Evolutionary conservation across 2,113 vertebrate species (phyloP), one percentile per base, ranked within the genome.

Genomic region (Blennius ocellaris): DNA sequence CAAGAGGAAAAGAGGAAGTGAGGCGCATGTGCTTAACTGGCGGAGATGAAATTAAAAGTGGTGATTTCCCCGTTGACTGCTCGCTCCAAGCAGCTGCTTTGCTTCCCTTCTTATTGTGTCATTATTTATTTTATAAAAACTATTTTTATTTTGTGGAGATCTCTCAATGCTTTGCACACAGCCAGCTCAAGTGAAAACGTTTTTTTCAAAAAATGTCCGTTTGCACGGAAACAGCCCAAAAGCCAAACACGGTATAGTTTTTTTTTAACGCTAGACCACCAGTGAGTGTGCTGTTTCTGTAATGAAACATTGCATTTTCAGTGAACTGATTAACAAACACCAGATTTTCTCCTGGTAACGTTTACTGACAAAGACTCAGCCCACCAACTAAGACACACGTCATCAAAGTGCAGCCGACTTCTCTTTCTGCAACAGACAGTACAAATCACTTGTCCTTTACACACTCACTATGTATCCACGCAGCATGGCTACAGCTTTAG

Each of bases 11-110:
- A 50, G 50, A 65, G 59, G 83, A 82, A 76, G 79, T 6, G 70
- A 75, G 80, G 78, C 78, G 59, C 73, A 41, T 70, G 73, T 77
- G 76, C 81, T 91, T 85, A 82, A 88, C 78, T 66, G 78, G 65
- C 52, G 55, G 80, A 85, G 84, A 88, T 84, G 75, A 88, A 92
- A 92, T 88, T 89, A 87, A 89, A 91, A 75, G 75, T 3, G 61
- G 49, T 88, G 85, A 90, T 90, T 90, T 90, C 88, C 83, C 88
- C 60, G 65, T 72, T 16, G 85, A 73, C 82, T 73, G 73, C 66
- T 75, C 44, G 69, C 82, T 81, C 78, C 45, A 51, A 82, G 87
- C 88, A 80, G 80, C 87, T 78, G 85, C 74, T 64, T 64, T 14
- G 55, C 86, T 57, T 69, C 82, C 79, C 85, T 88, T 79, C 77